Evolutionary conservation across 2,797 vertebrate species (phyloP).

Genomic region (Hippocampus kuda): DNA sequence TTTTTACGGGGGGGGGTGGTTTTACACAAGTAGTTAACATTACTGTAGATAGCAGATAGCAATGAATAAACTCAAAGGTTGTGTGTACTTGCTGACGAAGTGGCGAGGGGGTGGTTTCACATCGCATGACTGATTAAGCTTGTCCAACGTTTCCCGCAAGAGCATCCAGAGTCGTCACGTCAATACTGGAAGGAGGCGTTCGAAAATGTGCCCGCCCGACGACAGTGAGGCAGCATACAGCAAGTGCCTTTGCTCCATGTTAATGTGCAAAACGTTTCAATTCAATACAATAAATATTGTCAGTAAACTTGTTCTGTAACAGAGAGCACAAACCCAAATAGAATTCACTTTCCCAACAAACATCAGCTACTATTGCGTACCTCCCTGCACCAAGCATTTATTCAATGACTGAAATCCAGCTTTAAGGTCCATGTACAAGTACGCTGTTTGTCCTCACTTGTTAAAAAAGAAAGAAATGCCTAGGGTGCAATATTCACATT

Average conservation of each 20-base stretch:
- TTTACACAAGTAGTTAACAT: conserved; percentile 60
- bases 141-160: not conserved
- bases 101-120: conserved; percentile 22
- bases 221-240: conserved; percentile 20
- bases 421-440: no score
- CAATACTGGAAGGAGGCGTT: conserved; percentile 30
- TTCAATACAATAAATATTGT: conserved; percentile 30
- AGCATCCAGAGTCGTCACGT: conserved; percentile 11
- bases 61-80: conserved; percentile 50
- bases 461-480: no score
- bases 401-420: not conserved
- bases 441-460: no score
- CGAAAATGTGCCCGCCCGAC: conserved; percentile 22
- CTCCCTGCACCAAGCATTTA: not conserved
- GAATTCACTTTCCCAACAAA: conserved; percentile 8
- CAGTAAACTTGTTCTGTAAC: conserved; percentile 56
- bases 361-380: conserved; percentile 23
- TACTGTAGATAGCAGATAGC: conserved; percentile 57
- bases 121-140: not conserved
- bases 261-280: conserved; percentile 19
- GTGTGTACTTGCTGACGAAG: conserved; percentile 34
- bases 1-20: not conserved
- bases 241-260: conserved; percentile 20
- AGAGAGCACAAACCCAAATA: conserved; percentile 20
- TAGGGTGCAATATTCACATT: no score